Percentiles rank a stretch among this genome's conserved stretches.
Conservation (phyloP, 2,797 vertebrate species). For the Cheirogaleus major region DNA sequence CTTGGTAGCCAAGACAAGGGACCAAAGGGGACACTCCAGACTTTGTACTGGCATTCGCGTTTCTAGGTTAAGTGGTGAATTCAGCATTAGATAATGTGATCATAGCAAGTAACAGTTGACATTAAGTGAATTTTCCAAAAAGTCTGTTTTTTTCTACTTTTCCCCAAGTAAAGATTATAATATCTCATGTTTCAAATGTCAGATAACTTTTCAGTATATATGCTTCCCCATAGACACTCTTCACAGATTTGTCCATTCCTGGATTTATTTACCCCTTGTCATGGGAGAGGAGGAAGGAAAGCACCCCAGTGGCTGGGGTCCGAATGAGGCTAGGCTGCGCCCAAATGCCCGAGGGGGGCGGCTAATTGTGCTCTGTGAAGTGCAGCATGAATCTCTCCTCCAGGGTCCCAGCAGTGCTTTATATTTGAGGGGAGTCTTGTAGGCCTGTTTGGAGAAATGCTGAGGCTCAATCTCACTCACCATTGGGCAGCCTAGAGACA, state of each 20-base stretch:
- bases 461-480: background rate
- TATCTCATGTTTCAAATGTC: background rate
- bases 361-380: background rate
- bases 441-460: background rate
- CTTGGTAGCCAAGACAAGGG: background rate
- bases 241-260: background rate
- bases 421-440: background rate
- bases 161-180: background rate
- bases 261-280: background rate
- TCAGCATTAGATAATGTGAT: background rate
- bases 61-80: background rate
- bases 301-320: background rate
- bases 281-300: background rate
- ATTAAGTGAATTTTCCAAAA: background rate
- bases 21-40: background rate
- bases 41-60: background rate
- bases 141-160: background rate
- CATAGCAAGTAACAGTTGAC: background rate
- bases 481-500: accelerated
- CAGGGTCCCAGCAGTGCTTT: accelerated
- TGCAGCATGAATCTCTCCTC: background rate
- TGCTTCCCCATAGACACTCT: background rate
- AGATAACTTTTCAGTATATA: background rate
- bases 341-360: background rate
- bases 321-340: too few species aligned